These are phyloP conservation scores for Drosophila formosana DNA, from an alignment of 2,888 invertebrate species.

Conservation along the genomic window DNA sequence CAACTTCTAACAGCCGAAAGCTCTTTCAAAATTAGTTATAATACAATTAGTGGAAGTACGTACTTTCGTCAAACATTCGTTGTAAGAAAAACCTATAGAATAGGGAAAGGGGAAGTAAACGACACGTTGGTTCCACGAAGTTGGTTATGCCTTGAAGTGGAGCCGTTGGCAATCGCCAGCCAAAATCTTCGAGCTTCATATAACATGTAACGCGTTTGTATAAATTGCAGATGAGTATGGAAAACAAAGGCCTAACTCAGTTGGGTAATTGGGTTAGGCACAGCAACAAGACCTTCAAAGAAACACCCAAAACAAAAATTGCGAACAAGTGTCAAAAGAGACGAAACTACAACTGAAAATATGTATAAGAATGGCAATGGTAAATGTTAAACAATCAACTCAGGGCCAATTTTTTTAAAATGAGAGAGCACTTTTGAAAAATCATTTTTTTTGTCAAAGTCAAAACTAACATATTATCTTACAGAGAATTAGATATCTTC, in stretches of 20 bases:
- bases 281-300: constrained; percentile 48
- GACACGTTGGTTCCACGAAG: constrained; percentile 24
- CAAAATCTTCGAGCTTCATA: constrained; percentile 65
- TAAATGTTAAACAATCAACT: background rate
- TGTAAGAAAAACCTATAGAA: constrained; percentile 13
- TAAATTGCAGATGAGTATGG: constrained; percentile 28
- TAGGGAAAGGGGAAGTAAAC: constrained; percentile 6
- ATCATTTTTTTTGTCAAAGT: background rate
- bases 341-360: constrained; percentile 12
- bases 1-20: background rate
- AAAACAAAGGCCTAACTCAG: constrained; percentile 21
- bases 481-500: too few relatives aligned
- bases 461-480: too few relatives aligned
- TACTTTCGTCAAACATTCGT: constrained; percentile 23
- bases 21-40: background rate
- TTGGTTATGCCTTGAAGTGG: constrained; percentile 22
- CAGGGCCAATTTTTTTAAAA: constrained; percentile 21
- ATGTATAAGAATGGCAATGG: constrained; percentile 7
- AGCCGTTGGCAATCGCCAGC: constrained; percentile 54
- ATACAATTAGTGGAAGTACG: constrained; percentile 35
- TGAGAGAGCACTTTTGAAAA: constrained; percentile 6
- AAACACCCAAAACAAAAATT: constrained; percentile 29
- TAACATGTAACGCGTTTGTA: constrained; percentile 38
- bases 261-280: constrained; percentile 18
- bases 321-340: constrained; percentile 21